Conservation (phyloP, 2,113 vertebrate genomes). For the Lepisosteus oculatus region DNA sequence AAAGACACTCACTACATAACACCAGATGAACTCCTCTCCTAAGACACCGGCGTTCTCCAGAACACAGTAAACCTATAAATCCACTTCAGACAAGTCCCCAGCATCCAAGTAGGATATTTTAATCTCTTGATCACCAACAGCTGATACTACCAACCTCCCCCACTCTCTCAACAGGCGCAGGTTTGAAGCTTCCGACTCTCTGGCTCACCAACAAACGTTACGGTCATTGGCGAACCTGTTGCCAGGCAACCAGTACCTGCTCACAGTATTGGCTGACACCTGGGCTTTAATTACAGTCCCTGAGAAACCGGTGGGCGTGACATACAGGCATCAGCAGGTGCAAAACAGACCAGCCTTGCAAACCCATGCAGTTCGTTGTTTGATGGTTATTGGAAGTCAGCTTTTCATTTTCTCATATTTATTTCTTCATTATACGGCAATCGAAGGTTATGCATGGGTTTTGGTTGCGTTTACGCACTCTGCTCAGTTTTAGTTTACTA, state of each 20-base stretch:
- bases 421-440: no score
- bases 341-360: no score
- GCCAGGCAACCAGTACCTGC: conserved; percentile 51
- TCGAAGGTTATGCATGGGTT: no score
- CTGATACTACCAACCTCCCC: conserved; percentile 3
- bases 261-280: conserved; percentile 46
- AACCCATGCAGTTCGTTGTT: no score
- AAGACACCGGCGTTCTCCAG: neutral
- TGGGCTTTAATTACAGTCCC: no score
- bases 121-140: conserved; percentile 4
- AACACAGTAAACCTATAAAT: neutral
- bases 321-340: no score
- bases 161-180: conserved; percentile 9
- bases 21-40: neutral
- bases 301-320: no score
- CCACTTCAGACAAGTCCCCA: neutral
- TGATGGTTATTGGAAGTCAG: no score
- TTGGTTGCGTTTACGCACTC: no score
- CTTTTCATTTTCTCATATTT: no score
- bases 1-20: neutral
- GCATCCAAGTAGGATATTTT: neutral
- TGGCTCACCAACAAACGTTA: conserved; percentile 33
- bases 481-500: no score
- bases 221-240: conserved; percentile 56
- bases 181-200: conserved; percentile 42